A percentile compares a stretch with the other conserved stretches of the same genome.
Evolutionary conservation across 2,888 invertebrate genomes (phyloP).

Genomic region (Pollenia labialis): DNA sequence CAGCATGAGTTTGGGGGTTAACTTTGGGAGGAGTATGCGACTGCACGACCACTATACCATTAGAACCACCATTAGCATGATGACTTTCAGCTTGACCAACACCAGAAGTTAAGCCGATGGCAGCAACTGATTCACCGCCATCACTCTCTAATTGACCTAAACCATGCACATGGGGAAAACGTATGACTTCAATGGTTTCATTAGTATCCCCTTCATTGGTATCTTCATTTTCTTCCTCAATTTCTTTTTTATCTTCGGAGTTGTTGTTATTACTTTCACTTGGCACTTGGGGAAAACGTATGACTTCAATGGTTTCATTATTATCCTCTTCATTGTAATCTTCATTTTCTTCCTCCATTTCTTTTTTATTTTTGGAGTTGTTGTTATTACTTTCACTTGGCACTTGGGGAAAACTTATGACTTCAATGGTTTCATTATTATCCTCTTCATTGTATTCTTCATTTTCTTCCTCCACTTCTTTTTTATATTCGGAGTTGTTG

Average conservation of each 20-base stretch:
- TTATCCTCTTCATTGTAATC: too few species aligned
- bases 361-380: too few species aligned
- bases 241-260: too few species aligned
- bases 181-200: slow-evolving; percentile 28
- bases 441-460: slow-evolving; percentile 1
- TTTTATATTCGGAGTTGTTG: neutral
- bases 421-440: too few species aligned
- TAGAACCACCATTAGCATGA: slow-evolving; percentile 26
- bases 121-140: slow-evolving; percentile 67
- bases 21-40: slow-evolving; percentile 79
- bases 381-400: too few species aligned
- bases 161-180: slow-evolving; percentile 43
- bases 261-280: too few species aligned
- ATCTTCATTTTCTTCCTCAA: too few species aligned
- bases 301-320: too few species aligned
- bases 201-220: too few species aligned
- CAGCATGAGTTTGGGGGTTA: slow-evolving; percentile 80
- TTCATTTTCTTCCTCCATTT: too few species aligned
- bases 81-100: neutral
- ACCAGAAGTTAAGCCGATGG: slow-evolving; percentile 63
- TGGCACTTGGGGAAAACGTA: too few species aligned
- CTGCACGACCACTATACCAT: slow-evolving; percentile 78
- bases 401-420: too few species aligned
- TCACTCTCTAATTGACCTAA: slow-evolving; percentile 46
- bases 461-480: neutral